These are phyloP conservation scores for Salvelinus sp. DNA, from an alignment of 2,113 vertebrate genomes.

Conservation along the genomic window DNA sequence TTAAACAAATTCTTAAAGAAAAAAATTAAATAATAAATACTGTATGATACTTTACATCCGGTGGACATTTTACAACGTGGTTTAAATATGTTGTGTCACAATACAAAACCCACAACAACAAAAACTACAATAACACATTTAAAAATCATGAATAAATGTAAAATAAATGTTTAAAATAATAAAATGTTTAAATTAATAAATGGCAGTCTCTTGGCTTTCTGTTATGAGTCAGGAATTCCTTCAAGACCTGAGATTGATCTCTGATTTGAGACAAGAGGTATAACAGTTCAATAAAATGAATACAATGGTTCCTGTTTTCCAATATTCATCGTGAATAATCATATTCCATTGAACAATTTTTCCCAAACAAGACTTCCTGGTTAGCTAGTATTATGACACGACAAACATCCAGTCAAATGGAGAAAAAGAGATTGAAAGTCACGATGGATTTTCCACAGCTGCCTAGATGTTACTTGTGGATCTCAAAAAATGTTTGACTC, in stretches of 20 bases:
- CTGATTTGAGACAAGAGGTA: constrained; percentile 55
- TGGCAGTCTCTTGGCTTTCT: constrained; percentile 44
- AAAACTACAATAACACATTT: constrained; percentile 14
- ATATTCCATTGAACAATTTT: not conserved
- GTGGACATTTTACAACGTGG: constrained; percentile 30
- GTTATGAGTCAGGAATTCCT: constrained; percentile 38
- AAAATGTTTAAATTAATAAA: constrained; percentile 12
- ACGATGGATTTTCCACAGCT: not conserved
- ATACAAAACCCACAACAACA: constrained; percentile 21
- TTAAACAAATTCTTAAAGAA: too few species aligned
- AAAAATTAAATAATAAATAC: too few species aligned
- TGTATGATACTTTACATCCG: constrained; percentile 45
- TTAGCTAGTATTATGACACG: not conserved
- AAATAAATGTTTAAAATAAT: not conserved
- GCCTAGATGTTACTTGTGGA: not conserved
- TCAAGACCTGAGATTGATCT: constrained; percentile 69
- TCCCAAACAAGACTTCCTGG: not conserved
- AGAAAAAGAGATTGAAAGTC: not conserved
- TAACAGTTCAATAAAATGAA: constrained; percentile 26
- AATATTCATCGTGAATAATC: not conserved
- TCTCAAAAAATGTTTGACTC: not conserved
- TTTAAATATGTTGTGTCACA: constrained; percentile 38
- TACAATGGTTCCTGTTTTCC: not conserved
- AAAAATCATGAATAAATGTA: constrained; percentile 28
- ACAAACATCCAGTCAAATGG: not conserved